These are phyloP conservation scores for Sitta carolinensis DNA, from an alignment of 2,797 vertebrate genomes.

Conservation along the genomic window DNA sequence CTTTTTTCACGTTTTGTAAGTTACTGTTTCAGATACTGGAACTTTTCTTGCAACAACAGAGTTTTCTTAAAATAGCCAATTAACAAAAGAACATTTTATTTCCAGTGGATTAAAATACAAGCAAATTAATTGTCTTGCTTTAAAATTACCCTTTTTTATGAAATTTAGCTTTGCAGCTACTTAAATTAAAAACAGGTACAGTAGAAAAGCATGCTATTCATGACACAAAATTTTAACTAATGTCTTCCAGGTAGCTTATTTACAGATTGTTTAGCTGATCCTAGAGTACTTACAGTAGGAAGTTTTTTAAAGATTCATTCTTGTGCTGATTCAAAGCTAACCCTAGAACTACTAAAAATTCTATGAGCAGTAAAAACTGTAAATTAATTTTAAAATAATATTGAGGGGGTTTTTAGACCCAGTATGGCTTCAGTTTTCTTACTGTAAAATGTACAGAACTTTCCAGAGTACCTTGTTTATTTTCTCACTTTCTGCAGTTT, in stretches of 20 bases:
- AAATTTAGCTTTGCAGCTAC: slow-evolving; percentile 24
- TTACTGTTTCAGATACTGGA: not conserved
- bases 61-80: not conserved
- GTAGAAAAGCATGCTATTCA: not conserved
- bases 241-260: slow-evolving; percentile 59
- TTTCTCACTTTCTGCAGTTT: slow-evolving; percentile 45
- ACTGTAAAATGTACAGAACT: not conserved
- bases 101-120: not conserved
- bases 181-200: not conserved
- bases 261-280: slow-evolving; percentile 59
- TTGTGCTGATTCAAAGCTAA: not conserved
- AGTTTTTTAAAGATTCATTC: slow-evolving; percentile 18
- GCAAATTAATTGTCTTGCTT: not conserved
- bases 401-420: not conserved
- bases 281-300: slow-evolving; percentile 39
- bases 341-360: slow-evolving; percentile 43
- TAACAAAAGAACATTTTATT: not conserved
- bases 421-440: not conserved
- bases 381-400: slow-evolving; percentile 26
- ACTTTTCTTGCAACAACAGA: not conserved
- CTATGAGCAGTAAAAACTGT: not conserved
- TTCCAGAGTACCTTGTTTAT: slow-evolving; percentile 23
- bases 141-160: slow-evolving; percentile 1
- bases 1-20: not conserved
- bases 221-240: not conserved